A percentile compares a stretch with the other conserved stretches of the same genome.
These are phyloP conservation scores for Sylvietta virens DNA, from an alignment of 2,113 vertebrate species.

Conservation along the genomic window DNA sequence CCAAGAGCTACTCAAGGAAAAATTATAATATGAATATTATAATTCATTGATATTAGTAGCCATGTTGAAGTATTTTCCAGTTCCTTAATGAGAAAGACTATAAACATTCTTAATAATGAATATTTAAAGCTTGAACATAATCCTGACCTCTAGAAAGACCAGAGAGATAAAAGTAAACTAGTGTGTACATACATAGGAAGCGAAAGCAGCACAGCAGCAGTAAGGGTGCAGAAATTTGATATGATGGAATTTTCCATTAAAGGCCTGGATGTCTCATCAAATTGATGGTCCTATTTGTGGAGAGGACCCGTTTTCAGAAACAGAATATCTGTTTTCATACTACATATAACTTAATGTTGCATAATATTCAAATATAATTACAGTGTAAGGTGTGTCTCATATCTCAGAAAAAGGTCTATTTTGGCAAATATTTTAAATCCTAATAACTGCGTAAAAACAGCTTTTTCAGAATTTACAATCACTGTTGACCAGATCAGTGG, in stretches of 20 bases:
- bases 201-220: not conserved
- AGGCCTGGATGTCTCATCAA: not conserved
- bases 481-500: not conserved
- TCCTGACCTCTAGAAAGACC: not conserved
- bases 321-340: not conserved
- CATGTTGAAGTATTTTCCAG: not conserved
- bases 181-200: not conserved
- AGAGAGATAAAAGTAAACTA: not conserved
- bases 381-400: not conserved
- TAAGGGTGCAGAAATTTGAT: not conserved
- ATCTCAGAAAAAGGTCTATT: not conserved
- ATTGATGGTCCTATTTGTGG: not conserved
- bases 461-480: not conserved
- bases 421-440: not conserved
- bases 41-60: not conserved
- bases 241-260: not conserved
- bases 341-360: not conserved
- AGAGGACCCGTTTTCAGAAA: not conserved
- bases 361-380: not conserved
- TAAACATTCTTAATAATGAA: not conserved
- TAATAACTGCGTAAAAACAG: accelerated
- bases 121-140: not conserved
- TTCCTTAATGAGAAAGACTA: not conserved
- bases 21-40: not conserved
- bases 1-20: not conserved